Conservation (phyloP, 2,797 vertebrate genomes). For the Parauchenoglanis ngamensis region DNA sequence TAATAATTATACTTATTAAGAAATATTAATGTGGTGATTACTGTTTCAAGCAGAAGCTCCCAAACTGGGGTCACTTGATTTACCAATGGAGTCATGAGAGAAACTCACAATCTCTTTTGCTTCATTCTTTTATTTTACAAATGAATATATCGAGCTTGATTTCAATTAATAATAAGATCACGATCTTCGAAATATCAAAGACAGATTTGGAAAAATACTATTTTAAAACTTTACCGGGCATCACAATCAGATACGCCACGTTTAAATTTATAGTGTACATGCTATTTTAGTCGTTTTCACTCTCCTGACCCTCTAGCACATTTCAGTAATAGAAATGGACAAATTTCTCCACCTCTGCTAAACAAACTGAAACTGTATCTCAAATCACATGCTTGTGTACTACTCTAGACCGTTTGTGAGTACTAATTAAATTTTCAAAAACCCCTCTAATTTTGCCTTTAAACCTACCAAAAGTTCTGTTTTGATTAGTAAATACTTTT, state of each 20-base stretch:
- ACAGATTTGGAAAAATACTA: background rate
- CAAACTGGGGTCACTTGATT: background rate
- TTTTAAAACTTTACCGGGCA: background rate
- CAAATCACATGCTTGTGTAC: too few relatives aligned
- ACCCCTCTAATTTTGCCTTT: background rate
- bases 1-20: background rate
- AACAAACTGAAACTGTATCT: background rate
- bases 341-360: background rate
- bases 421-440: background rate
- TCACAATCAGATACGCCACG: background rate
- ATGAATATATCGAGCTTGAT: background rate
- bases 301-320: too few relatives aligned
- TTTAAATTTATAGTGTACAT: background rate
- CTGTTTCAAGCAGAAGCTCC: background rate
- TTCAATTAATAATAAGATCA: background rate
- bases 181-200: background rate
- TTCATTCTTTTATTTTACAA: background rate
- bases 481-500: background rate
- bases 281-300: too few relatives aligned
- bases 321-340: too few relatives aligned
- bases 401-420: background rate
- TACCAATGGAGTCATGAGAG: too few relatives aligned
- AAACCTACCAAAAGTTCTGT: background rate
- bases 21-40: background rate
- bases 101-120: too few relatives aligned